A percentile compares a stretch with the other conserved stretches of the same genome.
phyloP scores from a whole-genome alignment of 2,113 vertebrate genomes.

The Ibidorhyncha struthersii region DNA sequence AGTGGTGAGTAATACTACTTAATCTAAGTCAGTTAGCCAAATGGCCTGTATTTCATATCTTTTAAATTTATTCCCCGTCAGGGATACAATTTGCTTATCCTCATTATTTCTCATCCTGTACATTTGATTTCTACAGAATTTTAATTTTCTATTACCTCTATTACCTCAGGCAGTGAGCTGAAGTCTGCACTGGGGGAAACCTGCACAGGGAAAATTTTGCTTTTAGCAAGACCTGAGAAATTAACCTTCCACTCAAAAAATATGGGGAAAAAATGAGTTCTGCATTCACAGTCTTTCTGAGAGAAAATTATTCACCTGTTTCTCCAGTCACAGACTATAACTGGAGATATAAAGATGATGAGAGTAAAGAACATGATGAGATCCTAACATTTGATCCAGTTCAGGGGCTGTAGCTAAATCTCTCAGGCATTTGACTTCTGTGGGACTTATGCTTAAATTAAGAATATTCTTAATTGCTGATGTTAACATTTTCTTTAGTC shows the following conservation, averaged over 20 bases:
- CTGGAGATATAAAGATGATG: not conserved
- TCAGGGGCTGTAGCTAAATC: not conserved
- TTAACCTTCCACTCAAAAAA: not conserved
- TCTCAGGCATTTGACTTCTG: not conserved
- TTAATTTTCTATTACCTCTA: not conserved
- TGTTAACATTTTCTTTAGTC: not conserved
- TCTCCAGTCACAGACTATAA: not conserved
- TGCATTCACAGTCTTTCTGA: not conserved
- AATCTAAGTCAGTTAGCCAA: constrained; percentile 29
- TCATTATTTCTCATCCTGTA: not conserved
- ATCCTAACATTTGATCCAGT: not conserved
- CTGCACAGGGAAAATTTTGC: not conserved
- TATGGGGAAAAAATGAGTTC: not conserved
- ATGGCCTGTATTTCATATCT: not conserved
- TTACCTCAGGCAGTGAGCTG: not conserved
- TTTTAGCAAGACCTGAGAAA: constrained; percentile 1
- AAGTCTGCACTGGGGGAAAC: not conserved
- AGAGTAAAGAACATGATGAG: not conserved
- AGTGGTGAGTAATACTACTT: not conserved
- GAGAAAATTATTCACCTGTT: not conserved
- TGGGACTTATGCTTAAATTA: not conserved
- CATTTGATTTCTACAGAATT: constrained; percentile 4
- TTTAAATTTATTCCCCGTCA: not conserved
- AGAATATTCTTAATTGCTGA: not conserved
- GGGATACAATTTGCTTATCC: constrained; percentile 4